phyloP scores from a whole-genome alignment of 2,888 invertebrate species.

The Coleophora flavipennella region DNA sequence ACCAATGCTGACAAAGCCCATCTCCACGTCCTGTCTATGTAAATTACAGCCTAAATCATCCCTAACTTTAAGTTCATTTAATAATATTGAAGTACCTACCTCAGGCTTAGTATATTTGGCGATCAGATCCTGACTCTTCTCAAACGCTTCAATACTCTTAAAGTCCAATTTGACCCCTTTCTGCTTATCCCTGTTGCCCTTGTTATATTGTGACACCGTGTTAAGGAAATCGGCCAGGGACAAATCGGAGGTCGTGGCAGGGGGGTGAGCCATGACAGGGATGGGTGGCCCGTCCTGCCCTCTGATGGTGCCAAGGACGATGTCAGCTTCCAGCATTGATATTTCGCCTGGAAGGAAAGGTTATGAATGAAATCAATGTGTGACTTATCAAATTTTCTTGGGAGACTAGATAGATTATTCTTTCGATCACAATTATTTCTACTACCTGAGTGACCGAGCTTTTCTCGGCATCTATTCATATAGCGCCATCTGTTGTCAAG shows the following conservation, averaged over 20 bases:
- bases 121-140: constrained; percentile 65
- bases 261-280: constrained; percentile 93
- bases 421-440: too few species aligned
- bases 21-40: too few species aligned
- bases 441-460: too few species aligned
- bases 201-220: constrained; percentile 67
- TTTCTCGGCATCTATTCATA: too few species aligned
- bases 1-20: too few species aligned
- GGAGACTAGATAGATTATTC: too few species aligned
- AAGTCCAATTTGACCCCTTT: constrained; percentile 93
- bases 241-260: constrained; percentile 79
- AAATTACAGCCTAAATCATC: too few species aligned
- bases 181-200: constrained; percentile 39
- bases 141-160: constrained; percentile 83
- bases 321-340: constrained; percentile 91
- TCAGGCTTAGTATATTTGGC: constrained; percentile 47
- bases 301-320: constrained; percentile 76
- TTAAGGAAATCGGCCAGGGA: constrained; percentile 81
- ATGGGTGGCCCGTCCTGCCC: constrained; percentile 63
- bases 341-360: constrained; percentile 59
- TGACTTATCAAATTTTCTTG: too few species aligned
- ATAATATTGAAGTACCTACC: too few species aligned
- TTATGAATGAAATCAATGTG: too few species aligned
- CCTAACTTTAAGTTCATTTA: too few species aligned
- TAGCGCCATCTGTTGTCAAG: too few species aligned